Conservation (phyloP, 1,140 invertebrate genomes). For the Heterodera carotae region DNA sequence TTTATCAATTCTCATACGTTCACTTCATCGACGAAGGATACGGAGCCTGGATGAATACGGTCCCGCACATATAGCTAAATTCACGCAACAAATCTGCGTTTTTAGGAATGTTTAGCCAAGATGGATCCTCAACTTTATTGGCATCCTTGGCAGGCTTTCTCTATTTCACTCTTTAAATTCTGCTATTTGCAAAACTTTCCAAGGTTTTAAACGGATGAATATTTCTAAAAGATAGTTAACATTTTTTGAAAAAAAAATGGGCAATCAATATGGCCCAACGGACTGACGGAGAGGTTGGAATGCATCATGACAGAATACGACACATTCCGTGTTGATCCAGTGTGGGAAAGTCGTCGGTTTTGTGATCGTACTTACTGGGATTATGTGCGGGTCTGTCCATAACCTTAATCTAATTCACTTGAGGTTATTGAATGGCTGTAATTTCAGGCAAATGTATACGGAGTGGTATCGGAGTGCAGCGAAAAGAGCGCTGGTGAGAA, state of each 20-base stretch:
- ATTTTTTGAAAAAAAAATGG: neutral
- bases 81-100: neutral
- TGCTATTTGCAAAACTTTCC: neutral
- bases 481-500: neutral
- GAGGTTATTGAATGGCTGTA: neutral
- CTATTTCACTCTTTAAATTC: conserved; percentile 34
- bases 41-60: conserved; percentile 33
- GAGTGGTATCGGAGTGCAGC: neutral
- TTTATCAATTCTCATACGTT: conserved; percentile 7
- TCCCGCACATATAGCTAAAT: neutral
- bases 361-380: conserved; percentile 24
- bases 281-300: conserved; percentile 5
- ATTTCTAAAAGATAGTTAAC: no score
- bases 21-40: conserved; percentile 41
- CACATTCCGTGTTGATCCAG: conserved; percentile 26
- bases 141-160: conserved; percentile 43
- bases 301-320: conserved; percentile 33
- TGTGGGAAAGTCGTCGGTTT: conserved; percentile 6
- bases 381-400: conserved; percentile 24
- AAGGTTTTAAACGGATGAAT: neutral
- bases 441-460: conserved; percentile 27
- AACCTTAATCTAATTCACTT: neutral
- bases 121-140: conserved; percentile 33
- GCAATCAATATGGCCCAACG: neutral
- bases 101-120: conserved; percentile 33